Evolutionary conservation across 2,888 invertebrate genomes (phyloP), one percentile per base, ranked within the genome.

Genomic region (Onchidella celtica): DNA sequence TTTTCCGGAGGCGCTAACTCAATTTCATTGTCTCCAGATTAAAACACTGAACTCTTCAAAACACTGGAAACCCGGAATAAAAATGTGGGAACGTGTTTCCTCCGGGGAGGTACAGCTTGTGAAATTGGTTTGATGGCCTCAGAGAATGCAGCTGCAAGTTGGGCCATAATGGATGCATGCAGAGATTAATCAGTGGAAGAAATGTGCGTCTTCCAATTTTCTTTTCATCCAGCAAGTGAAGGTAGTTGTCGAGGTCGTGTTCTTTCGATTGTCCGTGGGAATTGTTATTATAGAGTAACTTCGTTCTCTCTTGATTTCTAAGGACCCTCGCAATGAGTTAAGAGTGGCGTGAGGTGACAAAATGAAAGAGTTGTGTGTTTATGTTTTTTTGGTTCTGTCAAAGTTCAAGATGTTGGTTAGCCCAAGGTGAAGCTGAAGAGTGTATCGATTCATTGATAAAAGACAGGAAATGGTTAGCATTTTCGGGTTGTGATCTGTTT

Each of bases 171-270:
- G 59, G 73, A 61, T 24, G 38, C 73, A 38, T 57, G 73, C 73
- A 36, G 27, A 61, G 73, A 59, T 61, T 73, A 61, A 59, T 59
- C n/a, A 9, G 59, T 57, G 34, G 38, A 36, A 27, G 40, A n/a
- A 24, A 24, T 73, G n/a, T 73, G 59, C 27, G 24, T 36, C 61
- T 61, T 73, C n/a, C 27, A 59, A 59, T 59, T 73, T 73, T 59
- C 73, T 61, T 61, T 73, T 59, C 61, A 27, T 27, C 61, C n/a
- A 14, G 29, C 9, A 1, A 59, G 36, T 61, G 55, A n/a, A 11
- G 9, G 57, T 32, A 38, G 11, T 27, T 73, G 57, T 73, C 36
- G 34, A 27, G 73, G 73, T n/a, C 36, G 73, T 36, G 36, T 61
- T 11, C 59, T 24, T 61, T 36, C 61, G 36, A n/a, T 34, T 29